Evolutionary conservation across 2,888 invertebrate genomes (phyloP), one percentile per base, ranked within the genome.

Genomic region (Crematogaster levior): DNA sequence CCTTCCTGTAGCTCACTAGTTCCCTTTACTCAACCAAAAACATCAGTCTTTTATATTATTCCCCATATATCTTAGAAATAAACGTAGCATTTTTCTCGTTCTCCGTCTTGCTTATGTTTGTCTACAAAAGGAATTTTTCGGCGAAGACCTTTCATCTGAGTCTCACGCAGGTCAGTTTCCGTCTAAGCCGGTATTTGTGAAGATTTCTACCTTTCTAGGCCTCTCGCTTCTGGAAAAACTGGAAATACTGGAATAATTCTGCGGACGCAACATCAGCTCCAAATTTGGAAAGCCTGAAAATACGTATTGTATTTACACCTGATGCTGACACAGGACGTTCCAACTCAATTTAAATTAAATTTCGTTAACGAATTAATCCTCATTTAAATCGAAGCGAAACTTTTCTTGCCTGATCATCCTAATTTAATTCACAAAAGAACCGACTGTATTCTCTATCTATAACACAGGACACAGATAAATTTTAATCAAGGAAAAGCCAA

Each of bases 211-310:
- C 18, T 70, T 7, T 24, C 24, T 24, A 68, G 10, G 4, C 51
- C 51, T 34, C 40, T 24, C 60, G n/a, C 15, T 18, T 40, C 24
- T 34, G 53, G 72, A 21, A 74, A 73, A 82, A 84, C 79, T 85
- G 58, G 68, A 79, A 84, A 82, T 72, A 85, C 79, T 79, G 68
- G 51, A 85, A 63, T 34, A 21, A 48, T 27, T 53, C 43, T 53
- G 24, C 1, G 27, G 2, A 63, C 27, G 60, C n/a, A 10, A 21
- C 61, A 1, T 37, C 21, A 5, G n/a, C 3, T 37, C 61, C 61
- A 37, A 61, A 61, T 61, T 37, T 61, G 21, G 37, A 37, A 61
- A 37, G 21, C 10, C 12, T 21, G 61, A 5, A 60, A 34, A 34
- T 3, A 30, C 27, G 6, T 27, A 15, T 56, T 56, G 18, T 58